These are phyloP conservation scores for Mycetomoellerius zeteki DNA, from an alignment of 1,140 invertebrate species.

Conservation along the genomic window DNA sequence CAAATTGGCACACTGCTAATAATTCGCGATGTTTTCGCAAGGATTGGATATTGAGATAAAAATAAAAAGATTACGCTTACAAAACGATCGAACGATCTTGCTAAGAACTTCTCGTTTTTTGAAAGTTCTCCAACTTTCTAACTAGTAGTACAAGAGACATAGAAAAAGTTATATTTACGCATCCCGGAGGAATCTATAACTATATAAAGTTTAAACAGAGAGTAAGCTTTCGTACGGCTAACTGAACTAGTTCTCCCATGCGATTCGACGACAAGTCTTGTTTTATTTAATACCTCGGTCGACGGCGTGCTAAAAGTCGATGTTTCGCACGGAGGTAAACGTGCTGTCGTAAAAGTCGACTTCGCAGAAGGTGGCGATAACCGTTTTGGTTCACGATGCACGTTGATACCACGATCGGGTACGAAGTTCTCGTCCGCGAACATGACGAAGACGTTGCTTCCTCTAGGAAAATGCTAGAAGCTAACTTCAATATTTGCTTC, in stretches of 20 bases:
- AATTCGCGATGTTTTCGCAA: conserved; percentile 40
- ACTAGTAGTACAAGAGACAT: background rate
- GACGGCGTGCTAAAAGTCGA: conserved; percentile 39
- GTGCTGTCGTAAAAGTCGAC: conserved; percentile 40
- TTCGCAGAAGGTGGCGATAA: conserved; percentile 27
- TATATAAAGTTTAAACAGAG: conserved; percentile 33
- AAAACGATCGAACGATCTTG: background rate
- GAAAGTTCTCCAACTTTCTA: conserved; percentile 17
- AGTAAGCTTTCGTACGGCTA: background rate
- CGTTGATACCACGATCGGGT: conserved; percentile 9
- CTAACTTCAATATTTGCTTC: background rate
- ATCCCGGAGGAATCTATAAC: conserved; percentile 18
- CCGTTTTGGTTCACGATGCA: conserved; percentile 34
- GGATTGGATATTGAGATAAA: background rate
- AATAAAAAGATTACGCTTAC: background rate
- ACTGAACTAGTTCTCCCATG: conserved; percentile 22
- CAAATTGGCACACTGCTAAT: conserved; percentile 21
- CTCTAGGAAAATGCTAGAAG: background rate
- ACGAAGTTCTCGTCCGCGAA: conserved; percentile 10
- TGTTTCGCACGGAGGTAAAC: background rate
- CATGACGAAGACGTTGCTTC: background rate
- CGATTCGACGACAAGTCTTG: conserved; percentile 28
- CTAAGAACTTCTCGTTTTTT: background rate
- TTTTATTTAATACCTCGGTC: conserved; percentile 34
- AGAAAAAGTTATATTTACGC: conserved; percentile 50